phyloP scores from a whole-genome alignment of 2,113 vertebrate species.

The Dasyornis broadbenti region DNA sequence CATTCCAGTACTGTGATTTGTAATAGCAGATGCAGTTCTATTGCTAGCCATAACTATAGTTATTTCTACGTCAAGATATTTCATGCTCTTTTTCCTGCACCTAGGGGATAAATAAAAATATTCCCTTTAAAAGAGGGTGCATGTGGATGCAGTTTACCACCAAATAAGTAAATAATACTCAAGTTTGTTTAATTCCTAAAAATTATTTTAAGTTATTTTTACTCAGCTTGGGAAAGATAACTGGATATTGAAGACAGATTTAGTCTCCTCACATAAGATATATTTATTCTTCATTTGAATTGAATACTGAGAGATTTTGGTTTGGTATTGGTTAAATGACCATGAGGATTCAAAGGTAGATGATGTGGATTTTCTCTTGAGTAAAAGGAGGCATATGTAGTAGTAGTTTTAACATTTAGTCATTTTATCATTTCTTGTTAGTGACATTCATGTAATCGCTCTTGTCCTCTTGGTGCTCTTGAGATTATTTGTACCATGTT shows the following conservation, averaged over 20 bases:
- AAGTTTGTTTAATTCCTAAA: background rate
- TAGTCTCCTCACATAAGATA: background rate
- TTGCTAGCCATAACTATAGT: background rate
- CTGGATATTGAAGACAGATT: background rate
- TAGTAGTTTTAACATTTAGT: background rate
- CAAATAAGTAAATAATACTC: background rate
- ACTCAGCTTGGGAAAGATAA: background rate
- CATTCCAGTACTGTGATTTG: background rate
- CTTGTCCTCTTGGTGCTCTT: background rate
- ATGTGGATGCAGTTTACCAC: background rate
- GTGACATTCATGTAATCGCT: background rate
- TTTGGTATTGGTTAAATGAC: background rate
- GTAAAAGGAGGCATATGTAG: background rate
- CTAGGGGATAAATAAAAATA: background rate
- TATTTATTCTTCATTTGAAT: background rate
- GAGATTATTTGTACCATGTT: background rate
- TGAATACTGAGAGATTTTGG: background rate
- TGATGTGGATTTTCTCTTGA: background rate
- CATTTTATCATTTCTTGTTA: background rate
- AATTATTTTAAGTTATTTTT: background rate
- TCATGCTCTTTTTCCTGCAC: background rate
- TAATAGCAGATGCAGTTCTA: background rate
- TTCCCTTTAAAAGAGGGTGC: background rate
- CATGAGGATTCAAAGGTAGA: background rate
- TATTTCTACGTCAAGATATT: background rate